Conservation (phyloP, 2,797 vertebrate genomes). For the Salarias fasciatus region DNA sequence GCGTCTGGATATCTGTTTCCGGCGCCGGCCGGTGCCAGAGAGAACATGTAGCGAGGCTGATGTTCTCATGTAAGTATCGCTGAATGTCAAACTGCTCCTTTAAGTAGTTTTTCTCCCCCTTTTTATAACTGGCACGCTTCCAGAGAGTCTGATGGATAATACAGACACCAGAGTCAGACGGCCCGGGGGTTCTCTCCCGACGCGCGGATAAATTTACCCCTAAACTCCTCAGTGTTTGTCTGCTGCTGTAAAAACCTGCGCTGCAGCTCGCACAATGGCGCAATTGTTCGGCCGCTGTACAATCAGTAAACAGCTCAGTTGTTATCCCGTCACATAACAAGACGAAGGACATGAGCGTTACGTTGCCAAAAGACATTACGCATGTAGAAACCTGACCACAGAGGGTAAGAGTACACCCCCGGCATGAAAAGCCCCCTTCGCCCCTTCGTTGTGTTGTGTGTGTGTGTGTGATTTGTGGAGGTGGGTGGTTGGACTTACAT, state of each 20-base stretch:
- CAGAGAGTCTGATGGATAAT: constrained; percentile 54
- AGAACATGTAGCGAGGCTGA: background rate
- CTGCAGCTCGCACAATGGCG: constrained; percentile 56
- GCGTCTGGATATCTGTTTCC: background rate
- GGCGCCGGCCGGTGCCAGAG: background rate
- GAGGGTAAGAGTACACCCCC: constrained; percentile 53
- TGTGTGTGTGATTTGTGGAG: constrained; percentile 71
- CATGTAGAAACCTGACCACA: constrained; percentile 57
- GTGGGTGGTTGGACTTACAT: constrained; percentile 68
- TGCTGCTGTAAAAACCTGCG: constrained; percentile 34
- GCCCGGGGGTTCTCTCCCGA: constrained; percentile 32
- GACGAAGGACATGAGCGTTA: constrained; percentile 52
- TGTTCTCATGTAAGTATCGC: constrained; percentile 24
- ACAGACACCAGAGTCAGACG: constrained; percentile 39
- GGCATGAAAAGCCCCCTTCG: constrained; percentile 63
- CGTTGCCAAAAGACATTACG: constrained; percentile 71
- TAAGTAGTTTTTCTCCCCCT: background rate
- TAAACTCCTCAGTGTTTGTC: constrained; percentile 32
- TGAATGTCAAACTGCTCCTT: background rate
- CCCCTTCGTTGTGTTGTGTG: constrained; percentile 53
- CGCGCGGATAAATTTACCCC: constrained; percentile 25
- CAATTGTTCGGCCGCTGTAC: constrained; percentile 55
- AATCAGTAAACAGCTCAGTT: constrained; percentile 63
- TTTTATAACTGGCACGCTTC: constrained; percentile 36
- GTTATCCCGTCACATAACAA: constrained; percentile 68